A percentile compares a stretch with the other conserved stretches of the same genome.
Conservation (phyloP, 1,140 invertebrate genomes). For the Papilio glaucus region DNA sequence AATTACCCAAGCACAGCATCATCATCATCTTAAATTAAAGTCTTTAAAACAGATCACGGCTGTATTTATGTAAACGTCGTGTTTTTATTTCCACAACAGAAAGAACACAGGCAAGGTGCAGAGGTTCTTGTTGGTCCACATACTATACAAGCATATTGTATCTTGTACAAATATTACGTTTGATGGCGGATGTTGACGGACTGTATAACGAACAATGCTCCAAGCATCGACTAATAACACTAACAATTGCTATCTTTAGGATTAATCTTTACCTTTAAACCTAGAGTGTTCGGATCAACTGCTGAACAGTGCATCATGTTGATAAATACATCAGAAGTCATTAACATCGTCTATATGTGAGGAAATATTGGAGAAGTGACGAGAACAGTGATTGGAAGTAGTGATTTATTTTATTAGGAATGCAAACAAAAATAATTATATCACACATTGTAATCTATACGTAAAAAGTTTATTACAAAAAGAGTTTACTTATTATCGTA, state of each 20-base stretch:
- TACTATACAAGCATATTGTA: slow-evolving; percentile 11
- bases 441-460: no score
- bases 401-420: no score
- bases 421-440: no score
- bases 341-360: no score
- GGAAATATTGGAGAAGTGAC: no score
- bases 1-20: no score
- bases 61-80: not conserved
- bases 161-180: slow-evolving; percentile 13
- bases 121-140: not conserved
- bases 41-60: not conserved
- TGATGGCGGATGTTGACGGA: slow-evolving; percentile 16
- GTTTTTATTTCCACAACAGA: slow-evolving; percentile 1
- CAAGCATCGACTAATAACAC: not conserved
- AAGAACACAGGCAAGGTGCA: slow-evolving; percentile 8
- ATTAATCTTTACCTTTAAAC: slow-evolving; percentile 1
- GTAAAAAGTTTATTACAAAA: no score
- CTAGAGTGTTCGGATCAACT: not conserved
- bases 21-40: no score
- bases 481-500: no score
- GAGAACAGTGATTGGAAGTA: no score
- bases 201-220: slow-evolving; percentile 12
- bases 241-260: not conserved
- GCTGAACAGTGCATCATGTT: no score
- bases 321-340: no score